Evolutionary conservation across 1,140 invertebrate genomes (phyloP), one percentile per base, ranked within the genome.

Genomic region (Conus betulinus): DNA sequence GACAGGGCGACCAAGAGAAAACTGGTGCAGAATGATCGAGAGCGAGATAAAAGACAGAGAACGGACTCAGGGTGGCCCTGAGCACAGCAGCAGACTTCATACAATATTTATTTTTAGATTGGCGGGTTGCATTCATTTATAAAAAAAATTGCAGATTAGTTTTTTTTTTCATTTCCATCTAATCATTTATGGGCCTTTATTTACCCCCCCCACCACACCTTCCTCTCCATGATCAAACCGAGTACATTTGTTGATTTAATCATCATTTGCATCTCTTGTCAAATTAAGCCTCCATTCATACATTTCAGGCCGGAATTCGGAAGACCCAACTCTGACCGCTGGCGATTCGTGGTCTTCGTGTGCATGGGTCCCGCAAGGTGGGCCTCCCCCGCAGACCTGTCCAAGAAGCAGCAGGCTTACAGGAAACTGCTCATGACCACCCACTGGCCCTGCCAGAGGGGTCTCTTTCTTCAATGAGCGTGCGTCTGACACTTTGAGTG

Each of bases 261-360:
- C 39, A 39, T 39, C 39, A 39, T 39, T 39, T 39, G 39, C 39
- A 39, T 39, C 39, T 39, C 3, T 39, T 39, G 39, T 39, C 39
- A 39, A 39, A 1, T 39, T 39, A 39, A 39, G 39, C 39, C 39
- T 39, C 39, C 39, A 39, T 39, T 39, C 39, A 39, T 39, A 39
- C 39, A 3, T 51, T 63, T 23, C 57, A 83, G 87, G 23, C 92
- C 92, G 5, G 74, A 88, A 20, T 78, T 71, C 15, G 90, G 86
- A 15, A 88, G 92, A 17, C 88, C 90, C 11, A 88, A 93, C 76
- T 67, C 88, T 11, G 91, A 91, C 71, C 91, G 92, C 23, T 94
- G 93, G 92, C 92, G 93, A 20, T 94, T 90, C 87, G 93, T 92
- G 27, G 90, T 93, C 8, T 93, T 94, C 83, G 92, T 93, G 4